Conservation (phyloP, 2,888 invertebrate species). For the Drosophila anomalata region DNA sequence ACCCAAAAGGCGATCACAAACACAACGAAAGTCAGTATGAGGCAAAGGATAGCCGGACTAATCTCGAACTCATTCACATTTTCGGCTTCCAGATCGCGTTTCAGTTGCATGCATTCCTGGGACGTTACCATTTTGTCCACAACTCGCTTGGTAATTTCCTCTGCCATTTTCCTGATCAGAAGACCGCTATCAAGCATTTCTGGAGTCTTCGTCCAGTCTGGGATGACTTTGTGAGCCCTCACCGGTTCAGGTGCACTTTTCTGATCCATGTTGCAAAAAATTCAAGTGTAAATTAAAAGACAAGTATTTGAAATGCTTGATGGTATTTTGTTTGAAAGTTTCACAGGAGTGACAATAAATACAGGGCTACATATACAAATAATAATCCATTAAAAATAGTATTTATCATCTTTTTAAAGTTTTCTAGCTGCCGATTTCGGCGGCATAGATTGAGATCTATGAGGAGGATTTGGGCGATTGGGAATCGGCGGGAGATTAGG, state of each 20-base stretch:
- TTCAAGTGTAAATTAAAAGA: too few species aligned
- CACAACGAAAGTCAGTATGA: conserved; percentile 40
- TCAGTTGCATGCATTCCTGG: conserved; percentile 48
- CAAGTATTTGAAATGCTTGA: too few species aligned
- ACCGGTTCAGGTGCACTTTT: too few species aligned
- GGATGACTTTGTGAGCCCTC: not conserved
- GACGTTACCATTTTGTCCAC: conserved; percentile 47
- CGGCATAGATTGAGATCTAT: not conserved
- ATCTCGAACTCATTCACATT: not conserved
- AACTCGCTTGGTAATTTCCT: not conserved
- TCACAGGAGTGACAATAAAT: not conserved
- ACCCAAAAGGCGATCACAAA: conserved; percentile 35
- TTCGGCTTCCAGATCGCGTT: conserved; percentile 31
- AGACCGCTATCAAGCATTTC: not conserved
- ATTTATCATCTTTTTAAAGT: not conserved
- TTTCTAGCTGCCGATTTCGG: not conserved
- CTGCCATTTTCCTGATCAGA: not conserved
- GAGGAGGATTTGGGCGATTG: not conserved
- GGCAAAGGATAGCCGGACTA: conserved; percentile 7
- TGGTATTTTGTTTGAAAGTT: not conserved
- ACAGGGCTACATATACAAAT: too few species aligned
- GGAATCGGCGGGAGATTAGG: not conserved
- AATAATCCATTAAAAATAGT: not conserved
- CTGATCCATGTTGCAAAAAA: too few species aligned
- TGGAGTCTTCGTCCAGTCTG: not conserved